Evolutionary conservation across 2,113 vertebrate genomes (phyloP).

Genomic region (Phaethon lepturus): DNA sequence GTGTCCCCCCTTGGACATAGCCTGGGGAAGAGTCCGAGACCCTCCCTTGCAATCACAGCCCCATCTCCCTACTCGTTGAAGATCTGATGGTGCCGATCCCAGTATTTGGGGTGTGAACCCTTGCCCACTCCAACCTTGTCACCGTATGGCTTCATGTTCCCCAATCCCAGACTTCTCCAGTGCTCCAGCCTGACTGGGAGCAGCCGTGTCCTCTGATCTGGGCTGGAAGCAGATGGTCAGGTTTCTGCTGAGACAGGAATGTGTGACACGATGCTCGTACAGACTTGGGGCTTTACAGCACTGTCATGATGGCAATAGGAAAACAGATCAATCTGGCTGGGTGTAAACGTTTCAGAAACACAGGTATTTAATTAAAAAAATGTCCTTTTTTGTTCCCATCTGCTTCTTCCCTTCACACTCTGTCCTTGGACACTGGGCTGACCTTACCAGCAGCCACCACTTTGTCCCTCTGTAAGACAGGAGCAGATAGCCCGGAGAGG

Average conservation of each 20-base stretch:
- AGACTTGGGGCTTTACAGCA: background rate
- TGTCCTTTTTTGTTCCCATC: background rate
- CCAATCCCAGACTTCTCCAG: background rate
- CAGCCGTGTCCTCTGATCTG: rapidly evolving
- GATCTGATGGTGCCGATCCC: too few relatives aligned
- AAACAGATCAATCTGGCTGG: background rate
- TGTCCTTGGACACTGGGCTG: background rate
- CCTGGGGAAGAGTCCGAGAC: background rate
- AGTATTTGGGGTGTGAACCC: background rate
- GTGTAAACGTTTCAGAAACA: background rate
- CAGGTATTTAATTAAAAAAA: background rate
- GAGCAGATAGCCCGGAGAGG: background rate
- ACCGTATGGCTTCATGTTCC: background rate
- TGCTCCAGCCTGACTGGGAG: background rate
- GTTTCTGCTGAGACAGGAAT: background rate
- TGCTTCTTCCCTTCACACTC: background rate
- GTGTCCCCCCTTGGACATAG: too few relatives aligned
- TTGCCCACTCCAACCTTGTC: background rate
- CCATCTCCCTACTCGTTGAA: background rate
- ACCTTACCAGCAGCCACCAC: background rate
- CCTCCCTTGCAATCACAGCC: background rate
- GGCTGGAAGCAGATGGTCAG: background rate
- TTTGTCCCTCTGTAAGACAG: background rate
- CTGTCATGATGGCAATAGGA: background rate
- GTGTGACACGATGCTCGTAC: rapidly evolving